phyloP scores from a whole-genome alignment of 2,113 vertebrate genomes.

The Anoplopoma fimbria region DNA sequence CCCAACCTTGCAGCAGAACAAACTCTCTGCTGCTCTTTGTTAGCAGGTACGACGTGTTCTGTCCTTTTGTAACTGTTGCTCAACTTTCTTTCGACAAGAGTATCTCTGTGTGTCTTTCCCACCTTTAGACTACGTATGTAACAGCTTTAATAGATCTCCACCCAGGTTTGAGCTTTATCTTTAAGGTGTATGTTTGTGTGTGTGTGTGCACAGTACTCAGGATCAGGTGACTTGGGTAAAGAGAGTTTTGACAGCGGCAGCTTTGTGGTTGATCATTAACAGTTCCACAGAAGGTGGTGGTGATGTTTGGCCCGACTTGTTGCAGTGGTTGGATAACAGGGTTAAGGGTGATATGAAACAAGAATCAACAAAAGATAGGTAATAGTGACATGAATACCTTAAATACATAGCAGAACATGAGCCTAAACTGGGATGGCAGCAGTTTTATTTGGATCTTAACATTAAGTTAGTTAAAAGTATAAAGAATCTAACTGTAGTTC shows the following conservation, averaged over 20 bases:
- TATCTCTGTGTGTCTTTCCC: constrained; percentile 19
- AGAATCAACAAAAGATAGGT: background rate
- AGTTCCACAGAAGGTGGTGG: constrained; percentile 14
- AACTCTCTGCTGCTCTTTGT: background rate
- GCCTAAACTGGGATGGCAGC: background rate
- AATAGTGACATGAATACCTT: background rate
- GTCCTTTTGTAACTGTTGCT: constrained; percentile 28
- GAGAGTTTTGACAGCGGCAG: constrained; percentile 54
- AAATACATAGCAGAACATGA: background rate
- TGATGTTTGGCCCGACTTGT: constrained; percentile 17
- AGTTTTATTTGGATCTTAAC: background rate
- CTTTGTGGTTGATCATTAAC: constrained; percentile 75
- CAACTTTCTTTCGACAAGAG: constrained; percentile 9
- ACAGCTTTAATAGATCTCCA: constrained; percentile 37
- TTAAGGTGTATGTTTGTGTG: constrained; percentile 2
- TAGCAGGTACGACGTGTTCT: constrained; percentile 10
- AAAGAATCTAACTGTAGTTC: background rate
- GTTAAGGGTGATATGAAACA: background rate
- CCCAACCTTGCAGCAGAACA: background rate
- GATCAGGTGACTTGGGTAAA: constrained; percentile 66
- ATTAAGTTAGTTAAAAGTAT: background rate
- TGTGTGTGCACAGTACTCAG: constrained; percentile 24
- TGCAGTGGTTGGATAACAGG: background rate
- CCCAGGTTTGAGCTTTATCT: constrained; percentile 28
- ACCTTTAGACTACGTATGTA: constrained; percentile 40